Evolutionary conservation across 2,797 vertebrate species (phyloP), one percentile per base, ranked within the genome.

Genomic region (Labeo calbasu): DNA sequence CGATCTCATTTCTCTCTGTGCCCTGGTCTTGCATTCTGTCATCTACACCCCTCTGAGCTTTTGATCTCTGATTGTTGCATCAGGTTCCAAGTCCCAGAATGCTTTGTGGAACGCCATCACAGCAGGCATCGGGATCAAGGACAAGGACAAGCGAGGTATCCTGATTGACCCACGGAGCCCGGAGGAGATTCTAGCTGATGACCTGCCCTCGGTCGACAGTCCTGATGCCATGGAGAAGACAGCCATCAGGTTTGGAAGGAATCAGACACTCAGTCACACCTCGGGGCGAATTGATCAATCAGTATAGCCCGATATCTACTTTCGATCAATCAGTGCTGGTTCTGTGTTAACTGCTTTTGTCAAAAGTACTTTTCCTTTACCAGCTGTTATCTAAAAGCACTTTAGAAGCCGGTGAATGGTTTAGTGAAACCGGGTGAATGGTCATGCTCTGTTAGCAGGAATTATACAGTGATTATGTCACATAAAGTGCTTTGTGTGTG

Each of bases 1-100:
- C 19, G 48, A 17, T 51, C 19, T 53, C 11, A 5, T 46, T 17
- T 25, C 17, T 43, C 55, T 51, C 48, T 70, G 17, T 81, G 43
- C 23, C n/a, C n/a, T 19, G 2, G 17, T 51, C 66, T 78, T 14
- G 53, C 55, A 36, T 85, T 85, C 17, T 21, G 80, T 59, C 46
- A 21, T 65, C 51, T 61, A 32, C 65, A 46, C 59, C 48, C 68
- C 77, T 40, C 48, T 88, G 77, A 85, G 17, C 79, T 10, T 76
- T 68, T 79, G 55, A 79, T 50, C 66, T 84, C 57, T 76, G n/a
- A 71, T 73, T 77, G 46, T 23, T 86, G 14, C 77, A 32, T 46
- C 69, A 99, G 97, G 97, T 11, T 98, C 97, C 82, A 95, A 95
- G 88, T 98, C 97, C 32, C 97, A 98, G 91, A 98, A 96, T 92